Conservation (phyloP, 2,888 invertebrate species). For the Lacanobia wlatinum region DNA sequence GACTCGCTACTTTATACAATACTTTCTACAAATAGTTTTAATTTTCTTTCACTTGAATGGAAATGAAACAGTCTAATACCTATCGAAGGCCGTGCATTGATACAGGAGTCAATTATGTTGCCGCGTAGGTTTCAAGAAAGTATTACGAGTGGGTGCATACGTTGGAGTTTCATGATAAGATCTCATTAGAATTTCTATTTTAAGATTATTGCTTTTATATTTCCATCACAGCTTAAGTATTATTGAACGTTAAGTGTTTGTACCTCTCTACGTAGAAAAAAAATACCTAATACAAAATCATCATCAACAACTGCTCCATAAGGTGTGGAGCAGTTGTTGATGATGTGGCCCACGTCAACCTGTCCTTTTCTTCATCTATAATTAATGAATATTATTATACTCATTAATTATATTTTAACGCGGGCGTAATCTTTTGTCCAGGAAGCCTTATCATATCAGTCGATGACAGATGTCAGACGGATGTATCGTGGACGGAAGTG, state of each 20-base stretch:
- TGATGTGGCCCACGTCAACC: no score
- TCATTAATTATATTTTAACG: conserved; percentile 22
- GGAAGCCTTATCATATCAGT: conserved; percentile 86
- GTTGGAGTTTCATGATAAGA: conserved; percentile 22
- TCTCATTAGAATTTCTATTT: conserved; percentile 26
- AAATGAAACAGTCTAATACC: not conserved
- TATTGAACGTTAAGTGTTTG: not conserved
- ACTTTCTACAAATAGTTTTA: conserved; percentile 2
- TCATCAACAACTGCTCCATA: not conserved
- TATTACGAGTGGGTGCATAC: conserved; percentile 33
- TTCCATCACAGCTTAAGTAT: conserved; percentile 11
- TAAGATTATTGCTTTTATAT: conserved; percentile 24
- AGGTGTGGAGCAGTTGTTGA: no score
- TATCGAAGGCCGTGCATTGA: not conserved
- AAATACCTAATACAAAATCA: not conserved
- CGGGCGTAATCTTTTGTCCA: conserved; percentile 55
- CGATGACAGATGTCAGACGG: conserved; percentile 68
- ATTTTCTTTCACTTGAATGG: not conserved
- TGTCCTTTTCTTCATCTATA: not conserved
- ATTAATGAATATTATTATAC: no score
- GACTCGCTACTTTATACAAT: conserved; percentile 2
- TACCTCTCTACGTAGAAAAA: conserved; percentile 9
- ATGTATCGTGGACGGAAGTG: conserved; percentile 76
- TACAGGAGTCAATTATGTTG: conserved; percentile 27
- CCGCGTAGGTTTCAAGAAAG: conserved; percentile 32